phyloP scores from a whole-genome alignment of 2,888 invertebrate species.

The Dascillus cervinus region DNA sequence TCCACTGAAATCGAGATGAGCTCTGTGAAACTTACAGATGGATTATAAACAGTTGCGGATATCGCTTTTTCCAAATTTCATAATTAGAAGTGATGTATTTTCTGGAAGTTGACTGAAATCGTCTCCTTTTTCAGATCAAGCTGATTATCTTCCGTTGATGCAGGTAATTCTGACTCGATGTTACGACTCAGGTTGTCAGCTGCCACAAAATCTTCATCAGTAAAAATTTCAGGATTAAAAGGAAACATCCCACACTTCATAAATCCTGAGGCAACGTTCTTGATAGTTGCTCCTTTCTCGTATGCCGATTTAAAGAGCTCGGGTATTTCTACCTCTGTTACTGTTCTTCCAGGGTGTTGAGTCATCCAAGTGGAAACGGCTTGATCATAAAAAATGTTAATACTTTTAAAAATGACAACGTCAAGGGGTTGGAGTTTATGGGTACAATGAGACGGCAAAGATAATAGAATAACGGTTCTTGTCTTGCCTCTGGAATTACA shows the following conservation, averaged over 20 bases:
- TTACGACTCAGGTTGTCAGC: too few species aligned
- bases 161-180: too few species aligned
- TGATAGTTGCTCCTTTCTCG: slow-evolving; percentile 5
- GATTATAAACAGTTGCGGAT: too few species aligned
- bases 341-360: slow-evolving; percentile 4
- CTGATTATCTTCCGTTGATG: too few species aligned
- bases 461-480: slow-evolving; percentile 1
- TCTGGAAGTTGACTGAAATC: too few species aligned
- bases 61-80: too few species aligned
- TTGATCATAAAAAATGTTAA: slow-evolving; percentile 2
- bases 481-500: slow-evolving; percentile 3
- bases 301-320: slow-evolving; percentile 4
- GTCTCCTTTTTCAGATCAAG: too few species aligned
- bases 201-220: slow-evolving; percentile 7
- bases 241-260: slow-evolving; percentile 3
- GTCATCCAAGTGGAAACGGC: slow-evolving; percentile 7
- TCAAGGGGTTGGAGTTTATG: slow-evolving; percentile 2
- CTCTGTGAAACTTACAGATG: too few species aligned
- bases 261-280: slow-evolving; percentile 6
- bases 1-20: too few species aligned
- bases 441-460: slow-evolving; percentile 1
- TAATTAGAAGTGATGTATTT: too few species aligned
- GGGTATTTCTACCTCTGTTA: slow-evolving; percentile 7
- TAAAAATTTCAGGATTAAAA: slow-evolving; percentile 4
- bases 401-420: slow-evolving; percentile 3